phyloP scores from a whole-genome alignment of 2,113 vertebrate species.

The Myotis davidii region DNA sequence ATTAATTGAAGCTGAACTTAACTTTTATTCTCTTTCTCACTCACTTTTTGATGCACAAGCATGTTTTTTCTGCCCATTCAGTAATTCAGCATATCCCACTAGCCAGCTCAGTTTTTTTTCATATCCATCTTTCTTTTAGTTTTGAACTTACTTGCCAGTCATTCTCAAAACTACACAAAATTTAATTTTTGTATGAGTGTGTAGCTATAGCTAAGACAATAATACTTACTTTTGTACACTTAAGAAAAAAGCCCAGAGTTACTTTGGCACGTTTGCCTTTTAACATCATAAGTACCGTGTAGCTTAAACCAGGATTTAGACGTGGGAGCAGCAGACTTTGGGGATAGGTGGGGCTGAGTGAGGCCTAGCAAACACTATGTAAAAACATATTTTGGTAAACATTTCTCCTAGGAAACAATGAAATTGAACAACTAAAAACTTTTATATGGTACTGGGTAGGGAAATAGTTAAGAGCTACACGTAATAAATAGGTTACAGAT shows the following conservation, averaged over 20 bases:
- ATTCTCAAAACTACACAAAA: not conserved
- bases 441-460: not conserved
- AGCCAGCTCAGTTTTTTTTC: not conserved
- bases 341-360: not conserved
- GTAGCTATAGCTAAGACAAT: not conserved
- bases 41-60: not conserved
- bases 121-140: not conserved
- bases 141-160: not conserved
- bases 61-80: not conserved
- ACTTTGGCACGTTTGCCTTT: not conserved
- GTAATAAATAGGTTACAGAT: not conserved
- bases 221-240: not conserved
- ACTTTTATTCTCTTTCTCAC: not conserved
- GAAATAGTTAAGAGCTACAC: not conserved
- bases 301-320: not conserved
- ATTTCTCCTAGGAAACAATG: conserved; percentile 8
- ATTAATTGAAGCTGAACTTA: not conserved
- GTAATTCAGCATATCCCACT: not conserved
- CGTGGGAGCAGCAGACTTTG: not conserved
- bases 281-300: not conserved
- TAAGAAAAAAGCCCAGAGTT: not conserved
- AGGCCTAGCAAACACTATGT: not conserved
- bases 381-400: conserved; percentile 9
- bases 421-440: not conserved
- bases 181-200: not conserved